Percentiles rank a stretch among this genome's conserved stretches.
These are phyloP conservation scores for Philonicus albiceps DNA, from an alignment of 2,888 invertebrate genomes.

Conservation along the genomic window DNA sequence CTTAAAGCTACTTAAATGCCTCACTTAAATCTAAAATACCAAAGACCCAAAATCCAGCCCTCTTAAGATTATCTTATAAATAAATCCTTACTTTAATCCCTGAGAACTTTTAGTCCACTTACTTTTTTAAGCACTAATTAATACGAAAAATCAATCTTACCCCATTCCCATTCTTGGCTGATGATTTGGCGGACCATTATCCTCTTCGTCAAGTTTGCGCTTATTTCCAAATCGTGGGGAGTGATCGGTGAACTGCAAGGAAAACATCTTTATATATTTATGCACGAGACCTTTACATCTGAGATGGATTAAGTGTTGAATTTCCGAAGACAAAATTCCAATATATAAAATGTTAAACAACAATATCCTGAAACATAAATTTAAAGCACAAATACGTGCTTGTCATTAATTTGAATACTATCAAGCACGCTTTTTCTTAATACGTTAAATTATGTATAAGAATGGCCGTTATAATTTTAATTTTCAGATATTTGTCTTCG, in stretches of 20 bases:
- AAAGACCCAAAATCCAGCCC: not conserved
- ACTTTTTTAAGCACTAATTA: not conserved
- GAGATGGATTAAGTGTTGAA: not conserved
- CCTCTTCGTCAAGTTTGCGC: constrained; percentile 49
- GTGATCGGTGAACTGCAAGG: constrained; percentile 7
- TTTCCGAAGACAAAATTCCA: not conserved
- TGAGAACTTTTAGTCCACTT: not conserved
- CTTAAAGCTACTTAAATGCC: not conserved
- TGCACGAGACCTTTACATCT: not conserved
- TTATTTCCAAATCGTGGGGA: constrained; percentile 40
- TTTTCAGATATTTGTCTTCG: not conserved
- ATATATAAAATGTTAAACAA: not conserved
- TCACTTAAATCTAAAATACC: not conserved
- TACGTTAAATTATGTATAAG: too few relatives aligned
- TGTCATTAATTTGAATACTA: too few relatives aligned
- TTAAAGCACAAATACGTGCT: not conserved
- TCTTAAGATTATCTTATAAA: not conserved
- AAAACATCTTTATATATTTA: not conserved
- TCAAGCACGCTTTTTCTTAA: too few relatives aligned
- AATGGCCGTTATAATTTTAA: not conserved
- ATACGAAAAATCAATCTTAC: constrained; percentile 45
- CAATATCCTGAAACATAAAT: not conserved
- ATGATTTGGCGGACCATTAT: constrained; percentile 40
- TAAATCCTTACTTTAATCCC: not conserved
- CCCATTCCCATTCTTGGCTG: constrained; percentile 51